These are phyloP conservation scores for Brachystomella parvula DNA, from an alignment of 1,140 invertebrate genomes.

Conservation along the genomic window DNA sequence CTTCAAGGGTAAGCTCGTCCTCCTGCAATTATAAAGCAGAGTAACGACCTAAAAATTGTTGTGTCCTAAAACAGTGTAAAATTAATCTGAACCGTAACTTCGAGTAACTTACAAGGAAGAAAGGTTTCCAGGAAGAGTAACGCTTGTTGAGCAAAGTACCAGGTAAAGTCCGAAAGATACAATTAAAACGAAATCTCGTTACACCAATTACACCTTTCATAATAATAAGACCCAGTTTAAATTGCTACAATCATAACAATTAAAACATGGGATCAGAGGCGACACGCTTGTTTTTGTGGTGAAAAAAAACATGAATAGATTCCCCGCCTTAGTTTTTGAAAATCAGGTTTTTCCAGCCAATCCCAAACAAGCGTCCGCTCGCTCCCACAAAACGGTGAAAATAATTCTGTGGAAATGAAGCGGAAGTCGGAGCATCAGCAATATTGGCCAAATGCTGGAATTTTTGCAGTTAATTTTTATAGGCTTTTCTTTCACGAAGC, in stretches of 20 bases:
- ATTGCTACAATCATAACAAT: neutral
- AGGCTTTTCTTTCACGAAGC: neutral
- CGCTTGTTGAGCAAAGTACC: neutral
- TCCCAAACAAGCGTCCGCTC: too few relatives aligned
- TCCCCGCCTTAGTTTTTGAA: neutral
- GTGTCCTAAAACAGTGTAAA: neutral
- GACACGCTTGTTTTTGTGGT: neutral
- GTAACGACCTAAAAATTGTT: neutral
- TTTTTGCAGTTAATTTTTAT: neutral
- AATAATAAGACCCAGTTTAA: neutral
- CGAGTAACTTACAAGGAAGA: neutral
- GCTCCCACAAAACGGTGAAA: too few relatives aligned
- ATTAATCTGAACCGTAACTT: neutral
- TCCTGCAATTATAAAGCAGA: constrained; percentile 43
- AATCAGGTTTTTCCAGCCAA: too few relatives aligned
- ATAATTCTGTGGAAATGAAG: neutral
- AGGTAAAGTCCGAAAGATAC: neutral
- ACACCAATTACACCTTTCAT: neutral
- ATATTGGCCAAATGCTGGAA: neutral
- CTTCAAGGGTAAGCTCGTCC: constrained; percentile 47
- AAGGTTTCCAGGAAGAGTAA: constrained; percentile 1
- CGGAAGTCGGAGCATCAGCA: neutral
- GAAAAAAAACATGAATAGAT: neutral
- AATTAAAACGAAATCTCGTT: neutral
- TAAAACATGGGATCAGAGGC: neutral